Evolutionary conservation across 2,113 vertebrate genomes (phyloP).

Genomic region (Oxyura jamaicensis): DNA sequence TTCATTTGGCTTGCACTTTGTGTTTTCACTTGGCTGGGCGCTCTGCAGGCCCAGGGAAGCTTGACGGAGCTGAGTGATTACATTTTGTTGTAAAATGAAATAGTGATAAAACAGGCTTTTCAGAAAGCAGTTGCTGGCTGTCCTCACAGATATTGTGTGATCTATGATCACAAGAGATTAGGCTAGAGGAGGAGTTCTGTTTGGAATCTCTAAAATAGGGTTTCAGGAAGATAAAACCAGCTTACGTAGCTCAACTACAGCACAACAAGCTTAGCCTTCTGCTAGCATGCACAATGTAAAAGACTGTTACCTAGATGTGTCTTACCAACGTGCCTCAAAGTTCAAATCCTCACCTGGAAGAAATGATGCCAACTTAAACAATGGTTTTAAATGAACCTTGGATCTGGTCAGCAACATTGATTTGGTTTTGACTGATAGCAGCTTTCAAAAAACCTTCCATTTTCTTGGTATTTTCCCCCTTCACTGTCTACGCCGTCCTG

Average conservation of each 20-base stretch:
- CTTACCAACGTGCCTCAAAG: not conserved
- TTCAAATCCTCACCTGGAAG: not conserved
- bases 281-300: not conserved
- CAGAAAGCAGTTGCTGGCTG: not conserved
- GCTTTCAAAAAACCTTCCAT: not conserved
- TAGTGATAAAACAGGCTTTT: not conserved
- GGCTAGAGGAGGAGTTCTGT: not conserved
- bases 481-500: accelerated
- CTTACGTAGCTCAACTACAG: not conserved
- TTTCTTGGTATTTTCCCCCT: not conserved
- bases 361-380: not conserved
- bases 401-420: not conserved
- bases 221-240: not conserved
- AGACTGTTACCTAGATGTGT: not conserved
- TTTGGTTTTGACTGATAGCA: not conserved
- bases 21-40: not conserved
- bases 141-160: not conserved
- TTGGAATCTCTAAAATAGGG: not conserved
- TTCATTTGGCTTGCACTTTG: not conserved
- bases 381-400: not conserved
- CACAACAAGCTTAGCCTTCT: not conserved
- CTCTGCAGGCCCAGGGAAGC: not conserved
- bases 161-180: not conserved
- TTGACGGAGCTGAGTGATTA: not conserved
- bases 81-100: not conserved